Evolutionary conservation across 2,888 invertebrate genomes (phyloP), one percentile per base, ranked within the genome.

Genomic region (Phaonia tiefii): DNA sequence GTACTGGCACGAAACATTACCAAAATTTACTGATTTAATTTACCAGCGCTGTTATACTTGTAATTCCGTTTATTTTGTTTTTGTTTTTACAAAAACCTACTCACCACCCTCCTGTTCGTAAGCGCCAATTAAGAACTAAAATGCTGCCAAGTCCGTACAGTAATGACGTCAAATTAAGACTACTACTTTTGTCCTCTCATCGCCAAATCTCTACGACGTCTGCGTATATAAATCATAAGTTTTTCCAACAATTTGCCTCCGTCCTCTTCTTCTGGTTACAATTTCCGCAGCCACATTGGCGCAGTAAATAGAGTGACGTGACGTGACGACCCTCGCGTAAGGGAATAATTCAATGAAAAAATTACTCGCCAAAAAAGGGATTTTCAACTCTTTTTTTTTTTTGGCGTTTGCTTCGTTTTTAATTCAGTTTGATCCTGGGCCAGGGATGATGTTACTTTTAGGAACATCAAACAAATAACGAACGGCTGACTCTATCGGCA

Each of bases 401-500:
- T 2, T 31, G 1, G 10, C 3, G 0, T 15, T 54, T 20, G 70
- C 46, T 58, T 31, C 15, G 37, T 58, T 46, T 13, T 13, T 22
- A 25, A 5, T 25, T n/a, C 4, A 5, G n/a, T 54, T 54, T 22
- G 2, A 13, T 54, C 25, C 25, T 54, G 22, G 54, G 25, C 13
- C 63, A 67, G 65, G 25, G 39, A 39, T 67, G 71, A 54, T 67
- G 51, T 60, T 44, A 66, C 71, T 71, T 75, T n/a, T 71, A 39
- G 63, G 67, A 63, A 56, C 73, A 76, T 76, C 76, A 67, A 60
- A 56, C 17, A 77, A 75, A 78, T 72, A 31, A 54, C 58, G 71
- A 31, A 54, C 58, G 71, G 71, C 58, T 77, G 71, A 66, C 69
- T 70, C 69, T 80, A 76, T 73, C 56, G 69, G 72, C 65, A 58